A percentile compares a stretch with the other conserved stretches of the same genome.
phyloP scores from a whole-genome alignment of 2,888 invertebrate species.

The Pollenia griseotomentosa region DNA sequence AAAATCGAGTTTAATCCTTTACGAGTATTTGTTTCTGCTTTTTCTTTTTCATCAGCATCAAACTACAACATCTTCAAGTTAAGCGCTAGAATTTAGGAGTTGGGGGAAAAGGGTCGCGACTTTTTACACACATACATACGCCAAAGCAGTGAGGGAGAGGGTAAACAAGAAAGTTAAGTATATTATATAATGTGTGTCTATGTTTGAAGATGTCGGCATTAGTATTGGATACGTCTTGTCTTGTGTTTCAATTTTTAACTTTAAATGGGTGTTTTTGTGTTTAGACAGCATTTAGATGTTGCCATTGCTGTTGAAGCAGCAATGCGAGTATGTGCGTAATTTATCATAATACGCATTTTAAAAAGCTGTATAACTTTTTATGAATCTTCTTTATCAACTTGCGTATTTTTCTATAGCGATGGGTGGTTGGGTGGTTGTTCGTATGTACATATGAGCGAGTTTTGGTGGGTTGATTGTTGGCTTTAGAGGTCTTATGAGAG shows the following conservation, averaged over 20 bases:
- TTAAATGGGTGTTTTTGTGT: conserved; percentile 45
- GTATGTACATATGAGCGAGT: background rate
- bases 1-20: conserved; percentile 74
- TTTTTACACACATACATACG: conserved; percentile 38
- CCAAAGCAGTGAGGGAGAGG: background rate
- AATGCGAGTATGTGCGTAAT: conserved; percentile 40
- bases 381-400: conserved; percentile 50
- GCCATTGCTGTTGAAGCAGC: conserved; percentile 12
- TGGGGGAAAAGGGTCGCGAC: conserved; percentile 29
- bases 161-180: conserved; percentile 43
- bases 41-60: conserved; percentile 42
- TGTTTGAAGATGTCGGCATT: conserved; percentile 1
- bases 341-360: conserved; percentile 71
- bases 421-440: conserved; percentile 29
- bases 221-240: conserved; percentile 39
- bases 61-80: conserved; percentile 33
- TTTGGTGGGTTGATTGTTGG: background rate
- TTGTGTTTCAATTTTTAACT: conserved; percentile 44
- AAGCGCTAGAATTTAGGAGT: background rate
- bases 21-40: conserved; percentile 63
- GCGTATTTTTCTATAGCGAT: conserved; percentile 22
- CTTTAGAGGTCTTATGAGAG: conserved; percentile 21
- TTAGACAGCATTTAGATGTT: conserved; percentile 29
- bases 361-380: conserved; percentile 63
- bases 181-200: conserved; percentile 19